Percentiles rank a stretch among this genome's conserved stretches.
These are phyloP conservation scores for Buceros bicornis DNA, from an alignment of 2,797 vertebrate species.

Conservation along the genomic window DNA sequence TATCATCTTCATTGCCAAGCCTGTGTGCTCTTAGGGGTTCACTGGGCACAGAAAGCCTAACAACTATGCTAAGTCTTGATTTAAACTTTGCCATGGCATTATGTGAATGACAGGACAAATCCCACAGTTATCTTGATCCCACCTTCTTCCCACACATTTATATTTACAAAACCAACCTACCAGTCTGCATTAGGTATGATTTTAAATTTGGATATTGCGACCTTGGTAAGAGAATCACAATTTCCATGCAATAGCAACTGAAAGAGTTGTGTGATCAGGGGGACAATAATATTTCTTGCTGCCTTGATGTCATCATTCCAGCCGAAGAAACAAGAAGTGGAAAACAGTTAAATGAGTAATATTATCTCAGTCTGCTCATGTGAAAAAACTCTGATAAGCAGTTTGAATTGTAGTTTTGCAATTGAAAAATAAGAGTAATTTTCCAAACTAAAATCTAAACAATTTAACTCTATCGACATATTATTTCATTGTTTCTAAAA, in stretches of 20 bases:
- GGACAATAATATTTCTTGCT: background rate
- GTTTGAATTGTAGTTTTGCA: background rate
- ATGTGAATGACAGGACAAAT: conserved; percentile 32
- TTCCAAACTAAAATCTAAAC: background rate
- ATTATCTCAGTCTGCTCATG: background rate
- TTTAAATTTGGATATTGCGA: conserved; percentile 22
- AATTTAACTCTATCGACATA: background rate
- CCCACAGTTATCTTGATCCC: background rate
- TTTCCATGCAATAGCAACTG: background rate
- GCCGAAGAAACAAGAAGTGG: background rate
- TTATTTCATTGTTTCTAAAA: background rate
- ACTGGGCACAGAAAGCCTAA: background rate
- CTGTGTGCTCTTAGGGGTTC: background rate
- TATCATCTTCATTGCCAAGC: background rate
- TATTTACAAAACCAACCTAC: background rate
- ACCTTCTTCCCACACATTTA: background rate
- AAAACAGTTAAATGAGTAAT: background rate
- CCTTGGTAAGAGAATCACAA: background rate
- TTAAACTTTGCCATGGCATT: conserved; percentile 50
- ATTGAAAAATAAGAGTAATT: background rate
- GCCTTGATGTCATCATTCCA: background rate
- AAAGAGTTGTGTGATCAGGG: rapidly evolving
- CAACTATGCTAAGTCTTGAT: background rate
- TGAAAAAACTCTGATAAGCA: background rate
- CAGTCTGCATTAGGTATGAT: background rate